phyloP scores from a whole-genome alignment of 2,888 invertebrate species.

The Ctenicera cuprea region DNA sequence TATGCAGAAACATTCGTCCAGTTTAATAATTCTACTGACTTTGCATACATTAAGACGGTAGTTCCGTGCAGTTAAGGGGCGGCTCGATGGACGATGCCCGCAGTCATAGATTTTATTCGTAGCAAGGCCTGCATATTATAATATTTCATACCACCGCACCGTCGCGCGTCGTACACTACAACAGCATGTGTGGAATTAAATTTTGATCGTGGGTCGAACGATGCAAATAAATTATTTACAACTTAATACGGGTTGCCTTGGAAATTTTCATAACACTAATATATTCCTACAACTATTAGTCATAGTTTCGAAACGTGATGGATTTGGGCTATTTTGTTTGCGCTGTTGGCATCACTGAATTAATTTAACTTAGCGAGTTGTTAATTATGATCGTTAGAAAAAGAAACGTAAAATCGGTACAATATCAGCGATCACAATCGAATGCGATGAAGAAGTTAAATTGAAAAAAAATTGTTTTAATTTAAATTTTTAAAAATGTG shows the following conservation, averaged over 20 bases:
- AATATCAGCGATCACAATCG: no score
- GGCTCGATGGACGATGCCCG: slow-evolving; percentile 50
- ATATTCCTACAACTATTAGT: slow-evolving; percentile 2
- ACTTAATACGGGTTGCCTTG: slow-evolving; percentile 15
- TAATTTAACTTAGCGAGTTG: slow-evolving; percentile 14
- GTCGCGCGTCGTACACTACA: neutral
- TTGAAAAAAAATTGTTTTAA: no score
- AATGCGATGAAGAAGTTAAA: no score
- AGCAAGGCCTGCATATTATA: slow-evolving; percentile 38
- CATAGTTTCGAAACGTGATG: slow-evolving; percentile 12
- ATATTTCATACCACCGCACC: slow-evolving; percentile 34
- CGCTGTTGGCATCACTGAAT: slow-evolving; percentile 19
- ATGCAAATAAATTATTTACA: slow-evolving; percentile 25
- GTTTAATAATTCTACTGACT: slow-evolving; percentile 50
- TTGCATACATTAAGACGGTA: slow-evolving; percentile 44
- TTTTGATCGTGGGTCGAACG: slow-evolving; percentile 41
- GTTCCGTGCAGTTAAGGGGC: slow-evolving; percentile 47
- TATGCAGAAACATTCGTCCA: slow-evolving; percentile 59
- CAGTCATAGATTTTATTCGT: slow-evolving; percentile 54
- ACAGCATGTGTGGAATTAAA: slow-evolving; percentile 40
- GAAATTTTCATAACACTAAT: slow-evolving; percentile 1
- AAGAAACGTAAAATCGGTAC: no score
- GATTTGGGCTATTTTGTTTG: slow-evolving; percentile 18
- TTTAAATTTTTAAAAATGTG: no score
- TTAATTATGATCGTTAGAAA: slow-evolving; percentile 22